Percentiles rank a stretch among this genome's conserved stretches.
phyloP scores from a whole-genome alignment of 2,113 vertebrate genomes.

The Diphyllodes magnificus region DNA sequence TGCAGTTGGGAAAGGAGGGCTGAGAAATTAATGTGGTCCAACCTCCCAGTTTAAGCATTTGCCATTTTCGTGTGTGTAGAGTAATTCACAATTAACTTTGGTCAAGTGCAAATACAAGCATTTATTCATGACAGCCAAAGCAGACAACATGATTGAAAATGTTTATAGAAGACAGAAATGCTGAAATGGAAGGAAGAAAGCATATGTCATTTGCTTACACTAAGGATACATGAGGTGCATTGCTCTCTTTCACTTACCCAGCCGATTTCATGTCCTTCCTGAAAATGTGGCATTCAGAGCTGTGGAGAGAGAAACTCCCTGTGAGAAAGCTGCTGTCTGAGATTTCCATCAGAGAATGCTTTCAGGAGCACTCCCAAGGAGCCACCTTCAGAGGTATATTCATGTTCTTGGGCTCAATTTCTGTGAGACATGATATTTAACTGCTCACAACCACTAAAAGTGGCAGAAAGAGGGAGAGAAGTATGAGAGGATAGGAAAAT shows the following conservation, averaged over 20 bases:
- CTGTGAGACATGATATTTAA: background rate
- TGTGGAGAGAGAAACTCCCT: background rate
- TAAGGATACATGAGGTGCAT: background rate
- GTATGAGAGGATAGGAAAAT: slow-evolving; percentile 1
- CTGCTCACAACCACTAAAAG: background rate
- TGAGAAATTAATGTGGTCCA: background rate
- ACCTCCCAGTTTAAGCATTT: background rate
- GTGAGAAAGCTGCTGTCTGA: background rate
- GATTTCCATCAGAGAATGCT: background rate
- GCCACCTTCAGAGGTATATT: background rate
- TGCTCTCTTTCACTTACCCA: background rate
- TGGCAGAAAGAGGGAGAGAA: background rate
- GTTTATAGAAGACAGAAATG: background rate
- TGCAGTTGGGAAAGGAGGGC: background rate
- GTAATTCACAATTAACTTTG: background rate
- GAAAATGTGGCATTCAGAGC: background rate
- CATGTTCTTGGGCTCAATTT: background rate
- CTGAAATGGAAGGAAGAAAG: background rate
- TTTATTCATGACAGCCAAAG: background rate
- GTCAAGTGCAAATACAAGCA: background rate
- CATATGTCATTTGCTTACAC: background rate
- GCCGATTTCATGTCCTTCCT: background rate
- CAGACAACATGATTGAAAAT: background rate
- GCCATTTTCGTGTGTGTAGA: fast-evolving
- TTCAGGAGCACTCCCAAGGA: background rate